Evolutionary conservation across 2,888 invertebrate species (phyloP).

Genomic region (Pyralis farinalis): DNA sequence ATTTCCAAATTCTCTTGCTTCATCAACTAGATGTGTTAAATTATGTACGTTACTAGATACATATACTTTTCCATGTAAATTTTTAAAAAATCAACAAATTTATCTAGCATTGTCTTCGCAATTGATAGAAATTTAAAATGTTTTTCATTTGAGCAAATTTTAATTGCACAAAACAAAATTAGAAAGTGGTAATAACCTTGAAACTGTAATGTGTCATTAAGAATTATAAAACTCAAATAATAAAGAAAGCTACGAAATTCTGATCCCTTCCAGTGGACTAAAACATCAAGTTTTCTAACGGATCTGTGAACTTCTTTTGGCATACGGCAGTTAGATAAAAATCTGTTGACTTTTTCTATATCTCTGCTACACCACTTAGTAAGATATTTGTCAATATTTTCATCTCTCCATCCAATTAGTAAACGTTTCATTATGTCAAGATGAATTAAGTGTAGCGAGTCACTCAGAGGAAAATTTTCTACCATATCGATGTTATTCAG

Average conservation of each 20-base stretch:
- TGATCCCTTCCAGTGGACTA: slow-evolving; percentile 23
- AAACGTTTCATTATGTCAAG: slow-evolving; percentile 25
- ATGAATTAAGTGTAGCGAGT: slow-evolving; percentile 26
- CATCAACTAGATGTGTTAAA: slow-evolving; percentile 11
- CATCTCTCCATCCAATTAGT: slow-evolving; percentile 21
- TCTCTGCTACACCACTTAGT: slow-evolving; percentile 12
- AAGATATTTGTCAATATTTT: not conserved
- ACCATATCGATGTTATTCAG: slow-evolving; percentile 25
- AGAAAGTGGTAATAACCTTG: slow-evolving; percentile 21
- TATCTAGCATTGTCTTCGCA: slow-evolving; percentile 16
- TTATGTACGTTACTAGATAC: slow-evolving; percentile 15
- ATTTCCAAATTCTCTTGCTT: slow-evolving; percentile 14
- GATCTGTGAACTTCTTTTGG: slow-evolving; percentile 22
- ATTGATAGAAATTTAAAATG: slow-evolving; percentile 13
- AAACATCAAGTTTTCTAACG: slow-evolving; percentile 15
- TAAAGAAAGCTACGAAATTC: slow-evolving; percentile 22
- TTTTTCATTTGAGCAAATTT: slow-evolving; percentile 20
- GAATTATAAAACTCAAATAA: too few species aligned
- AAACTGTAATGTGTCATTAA: too few species aligned
- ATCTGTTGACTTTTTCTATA: slow-evolving; percentile 13
- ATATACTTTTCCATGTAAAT: slow-evolving; percentile 4
- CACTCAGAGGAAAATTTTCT: slow-evolving; percentile 23
- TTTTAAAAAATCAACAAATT: slow-evolving; percentile 10
- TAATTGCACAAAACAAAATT: slow-evolving; percentile 20
- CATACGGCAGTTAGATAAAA: slow-evolving; percentile 15